Evolutionary conservation across 2,113 vertebrate species (phyloP), one percentile per base, ranked within the genome.

Genomic region (Phalacrocorax brasilianus): DNA sequence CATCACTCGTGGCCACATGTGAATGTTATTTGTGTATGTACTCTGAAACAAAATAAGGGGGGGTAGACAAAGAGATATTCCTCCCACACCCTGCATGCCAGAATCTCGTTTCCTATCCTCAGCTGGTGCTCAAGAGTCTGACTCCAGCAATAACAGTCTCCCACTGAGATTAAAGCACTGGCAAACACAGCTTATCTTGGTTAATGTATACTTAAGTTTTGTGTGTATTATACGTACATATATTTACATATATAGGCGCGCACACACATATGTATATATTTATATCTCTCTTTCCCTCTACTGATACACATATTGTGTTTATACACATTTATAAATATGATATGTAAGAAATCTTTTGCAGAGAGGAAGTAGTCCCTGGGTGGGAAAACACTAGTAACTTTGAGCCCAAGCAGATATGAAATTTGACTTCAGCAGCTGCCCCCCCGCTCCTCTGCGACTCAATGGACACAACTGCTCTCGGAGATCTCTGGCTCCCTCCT

Each of bases 91-190:
- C 91, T 74, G 76, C 89, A 91, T 33, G 88, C 81, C 94, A 95
- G 93, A 95, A 92, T 93, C 97, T 91, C 65, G 91, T 95, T 97
- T 98, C 97, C 96, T 96, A 93, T 89, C 96, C 97, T 97, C 96
- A 97, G 97, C 91, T 97, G 97, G 97, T 89, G 94, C 96, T 96
- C 89, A 21, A 84, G 93, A 95, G 89, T 42, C 93, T 93, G 97
- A 93, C 94, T 98, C 95, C 97, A 97, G 97, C 76, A 97, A 97
- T 94, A 97, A 97, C 97, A 97, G 94, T 92, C 95, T 95, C 97
- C 97, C 85, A 96, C 95, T 91, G 97, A 98, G 97, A 97, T 98
- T 90, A 98, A 97, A 97, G 96, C 85, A 52, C 95, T 93, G 94
- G 96, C 97, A 97, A 96, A 88, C 89, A 95, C 72, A 95, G 93